Percentiles rank a stretch among this genome's conserved stretches.
Evolutionary conservation across 2,113 vertebrate species (phyloP).

Genomic region (Chionis minor): DNA sequence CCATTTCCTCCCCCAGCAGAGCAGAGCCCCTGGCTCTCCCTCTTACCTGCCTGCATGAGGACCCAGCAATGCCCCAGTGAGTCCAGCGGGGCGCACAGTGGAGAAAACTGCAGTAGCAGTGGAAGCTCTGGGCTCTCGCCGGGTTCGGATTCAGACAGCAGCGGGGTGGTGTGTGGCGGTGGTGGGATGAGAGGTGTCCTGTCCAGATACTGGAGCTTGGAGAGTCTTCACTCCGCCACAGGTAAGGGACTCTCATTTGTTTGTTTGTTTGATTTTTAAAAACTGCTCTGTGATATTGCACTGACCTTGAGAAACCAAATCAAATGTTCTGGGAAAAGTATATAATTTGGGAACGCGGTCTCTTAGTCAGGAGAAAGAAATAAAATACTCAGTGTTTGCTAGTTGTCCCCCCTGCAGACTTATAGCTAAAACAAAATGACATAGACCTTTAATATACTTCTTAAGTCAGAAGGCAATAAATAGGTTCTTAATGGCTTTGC

Average conservation of each 20-base stretch:
- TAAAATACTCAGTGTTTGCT: neutral
- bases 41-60: slow-evolving; percentile 73
- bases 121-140: slow-evolving; percentile 87
- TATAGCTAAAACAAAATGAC: neutral
- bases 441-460: neutral
- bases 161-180: slow-evolving; percentile 78
- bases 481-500: neutral
- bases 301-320: slow-evolving; percentile 59
- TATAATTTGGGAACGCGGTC: neutral
- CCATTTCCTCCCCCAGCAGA: neutral
- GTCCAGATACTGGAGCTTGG: slow-evolving; percentile 93
- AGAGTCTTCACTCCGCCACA: slow-evolving; percentile 93
- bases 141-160: slow-evolving; percentile 89
- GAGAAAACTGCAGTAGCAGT: slow-evolving; percentile 86
- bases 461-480: neutral
- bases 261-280: neutral
- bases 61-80: slow-evolving; percentile 87
- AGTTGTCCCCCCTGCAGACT: neutral
- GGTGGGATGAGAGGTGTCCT: slow-evolving; percentile 87
- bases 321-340: neutral
- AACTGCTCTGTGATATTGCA: slow-evolving; percentile 34
- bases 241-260: slow-evolving; percentile 73
- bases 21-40: slow-evolving; percentile 72
- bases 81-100: slow-evolving; percentile 80
- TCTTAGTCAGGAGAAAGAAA: neutral